A percentile compares a stretch with the other conserved stretches of the same genome.
Evolutionary conservation across 2,888 invertebrate species (phyloP).

Genomic region (Cryptus viduatorius): DNA sequence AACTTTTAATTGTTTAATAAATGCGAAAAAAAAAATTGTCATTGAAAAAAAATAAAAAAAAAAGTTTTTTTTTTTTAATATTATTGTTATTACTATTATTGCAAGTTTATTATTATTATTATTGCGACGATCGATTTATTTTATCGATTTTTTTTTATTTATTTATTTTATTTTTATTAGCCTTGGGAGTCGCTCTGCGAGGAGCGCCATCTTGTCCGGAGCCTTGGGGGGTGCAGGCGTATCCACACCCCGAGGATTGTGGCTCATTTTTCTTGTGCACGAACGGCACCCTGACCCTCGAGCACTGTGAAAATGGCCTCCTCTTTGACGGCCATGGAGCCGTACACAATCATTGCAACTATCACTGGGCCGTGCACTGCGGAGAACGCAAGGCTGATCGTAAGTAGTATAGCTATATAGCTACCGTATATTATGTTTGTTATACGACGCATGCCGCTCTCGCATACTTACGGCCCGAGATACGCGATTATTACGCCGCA

Average conservation of each 20-base stretch:
- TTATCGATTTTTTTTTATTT: conserved; percentile 20
- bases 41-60: no score
- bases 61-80: no score
- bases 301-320: conserved; percentile 96
- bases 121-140: conserved; percentile 1
- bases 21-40: not conserved
- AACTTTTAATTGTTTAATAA: not conserved
- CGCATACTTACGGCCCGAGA: not conserved
- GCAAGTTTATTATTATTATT: not conserved
- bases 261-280: conserved; percentile 96
- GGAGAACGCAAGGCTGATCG: conserved; percentile 92
- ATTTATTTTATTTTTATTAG: conserved; percentile 81
- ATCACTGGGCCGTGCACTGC: conserved; percentile 96
- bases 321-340: conserved; percentile 96
- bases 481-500: conserved; percentile 1
- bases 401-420: conserved; percentile 85
- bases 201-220: conserved; percentile 93
- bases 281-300: conserved; percentile 95
- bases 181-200: conserved; percentile 88
- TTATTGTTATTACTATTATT: not conserved
- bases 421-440: not conserved
- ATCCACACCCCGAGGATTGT: conserved; percentile 95
- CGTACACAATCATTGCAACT: conserved; percentile 97
- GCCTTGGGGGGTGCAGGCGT: conserved; percentile 92
- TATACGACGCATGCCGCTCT: not conserved